phyloP scores from a whole-genome alignment of 2,888 invertebrate genomes.

The Venustoraphidia nigricollis region DNA sequence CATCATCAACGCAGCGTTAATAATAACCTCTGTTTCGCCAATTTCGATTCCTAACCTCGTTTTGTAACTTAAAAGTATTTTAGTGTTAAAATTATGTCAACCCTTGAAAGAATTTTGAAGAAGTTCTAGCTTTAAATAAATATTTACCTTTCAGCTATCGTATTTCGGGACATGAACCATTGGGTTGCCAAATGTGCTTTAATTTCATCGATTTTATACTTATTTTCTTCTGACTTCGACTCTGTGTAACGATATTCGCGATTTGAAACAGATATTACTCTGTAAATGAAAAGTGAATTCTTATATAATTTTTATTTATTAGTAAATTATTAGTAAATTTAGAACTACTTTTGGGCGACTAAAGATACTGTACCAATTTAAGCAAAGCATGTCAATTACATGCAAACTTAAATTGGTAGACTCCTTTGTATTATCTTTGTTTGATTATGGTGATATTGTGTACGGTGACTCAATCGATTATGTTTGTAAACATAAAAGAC shows the following conservation, averaged over 20 bases:
- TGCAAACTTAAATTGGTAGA: no score
- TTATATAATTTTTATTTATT: no score
- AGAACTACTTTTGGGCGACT: no score
- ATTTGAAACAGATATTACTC: slow-evolving; percentile 47
- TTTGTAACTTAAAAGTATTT: slow-evolving; percentile 39
- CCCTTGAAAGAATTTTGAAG: no score
- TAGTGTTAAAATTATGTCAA: background rate
- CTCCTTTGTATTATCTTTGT: no score
- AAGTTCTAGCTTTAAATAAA: background rate
- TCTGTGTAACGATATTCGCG: slow-evolving; percentile 31
- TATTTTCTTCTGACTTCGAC: slow-evolving; percentile 25
- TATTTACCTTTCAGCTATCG: slow-evolving; percentile 40
- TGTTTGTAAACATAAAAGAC: no score
- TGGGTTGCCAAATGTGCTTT: slow-evolving; percentile 30
- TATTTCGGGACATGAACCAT: slow-evolving; percentile 35
- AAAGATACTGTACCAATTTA: no score
- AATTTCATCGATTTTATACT: slow-evolving; percentile 29
- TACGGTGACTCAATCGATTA: no score
- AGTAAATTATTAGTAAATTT: no score
- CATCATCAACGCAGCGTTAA: slow-evolving; percentile 56
- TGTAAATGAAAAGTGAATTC: slow-evolving; percentile 17
- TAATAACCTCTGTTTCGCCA: slow-evolving; percentile 44
- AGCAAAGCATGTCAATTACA: no score
- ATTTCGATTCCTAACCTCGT: slow-evolving; percentile 65
- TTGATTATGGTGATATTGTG: no score